A percentile compares a stretch with the other conserved stretches of the same genome.
Evolutionary conservation across 2,797 vertebrate genomes (phyloP).

Genomic region (Hydrocynus forskahlii): DNA sequence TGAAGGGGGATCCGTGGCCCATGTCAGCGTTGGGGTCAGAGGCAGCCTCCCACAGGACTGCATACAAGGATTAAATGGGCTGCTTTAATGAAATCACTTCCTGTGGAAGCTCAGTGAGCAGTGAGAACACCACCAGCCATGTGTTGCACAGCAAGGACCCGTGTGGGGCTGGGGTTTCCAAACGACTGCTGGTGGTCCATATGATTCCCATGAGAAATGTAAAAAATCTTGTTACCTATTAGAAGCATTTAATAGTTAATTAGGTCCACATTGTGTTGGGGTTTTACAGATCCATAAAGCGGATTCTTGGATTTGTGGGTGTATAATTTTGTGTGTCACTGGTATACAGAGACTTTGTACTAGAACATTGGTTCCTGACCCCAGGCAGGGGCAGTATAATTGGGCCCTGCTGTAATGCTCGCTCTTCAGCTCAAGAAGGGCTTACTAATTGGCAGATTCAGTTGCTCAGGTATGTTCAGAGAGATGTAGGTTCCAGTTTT

Average conservation of each 20-base stretch:
- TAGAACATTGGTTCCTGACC: background rate
- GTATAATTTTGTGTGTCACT: conserved; percentile 16
- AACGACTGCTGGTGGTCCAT: conserved; percentile 24
- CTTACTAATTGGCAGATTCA: background rate
- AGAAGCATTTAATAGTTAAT: conserved; percentile 10
- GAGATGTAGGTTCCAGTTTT: too few species aligned
- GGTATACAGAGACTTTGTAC: background rate
- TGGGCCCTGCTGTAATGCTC: background rate
- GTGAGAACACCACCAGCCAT: conserved; percentile 60
- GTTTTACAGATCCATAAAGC: conserved; percentile 4
- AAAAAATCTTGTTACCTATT: conserved; percentile 4
- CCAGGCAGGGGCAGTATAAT: background rate
- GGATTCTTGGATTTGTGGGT: background rate
- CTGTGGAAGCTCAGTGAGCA: conserved; percentile 66
- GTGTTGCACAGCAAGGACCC: conserved; percentile 38
- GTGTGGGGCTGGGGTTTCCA: conserved; percentile 38
- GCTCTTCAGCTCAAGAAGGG: too few species aligned
- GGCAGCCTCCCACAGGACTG: conserved; percentile 66
- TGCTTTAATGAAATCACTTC: conserved; percentile 73
- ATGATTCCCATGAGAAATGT: conserved; percentile 22
- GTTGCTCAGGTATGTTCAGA: background rate
- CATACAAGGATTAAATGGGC: conserved; percentile 66
- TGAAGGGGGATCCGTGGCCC: conserved; percentile 10
- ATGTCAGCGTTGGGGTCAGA: conserved; percentile 62
- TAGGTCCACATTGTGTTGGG: background rate